A percentile compares a stretch with the other conserved stretches of the same genome.
These are phyloP conservation scores for Prunella strophiata DNA, from an alignment of 2,797 vertebrate genomes.

Conservation along the genomic window DNA sequence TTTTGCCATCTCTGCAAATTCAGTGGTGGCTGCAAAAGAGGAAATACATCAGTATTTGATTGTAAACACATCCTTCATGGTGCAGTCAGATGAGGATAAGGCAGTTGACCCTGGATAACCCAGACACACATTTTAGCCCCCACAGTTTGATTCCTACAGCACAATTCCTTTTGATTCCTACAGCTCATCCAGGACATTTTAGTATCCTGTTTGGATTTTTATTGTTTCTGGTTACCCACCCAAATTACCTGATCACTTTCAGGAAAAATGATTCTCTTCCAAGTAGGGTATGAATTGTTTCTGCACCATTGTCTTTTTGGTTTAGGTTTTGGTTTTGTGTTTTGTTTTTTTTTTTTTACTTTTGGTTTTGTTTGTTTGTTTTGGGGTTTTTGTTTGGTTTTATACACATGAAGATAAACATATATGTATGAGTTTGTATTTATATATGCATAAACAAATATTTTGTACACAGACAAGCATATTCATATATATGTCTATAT, in stretches of 20 bases:
- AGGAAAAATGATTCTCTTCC: neutral
- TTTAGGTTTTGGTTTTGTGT: neutral
- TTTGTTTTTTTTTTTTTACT: neutral
- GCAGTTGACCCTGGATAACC: neutral
- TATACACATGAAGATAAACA: neutral
- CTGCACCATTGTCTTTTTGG: neutral
- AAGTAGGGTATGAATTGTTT: neutral
- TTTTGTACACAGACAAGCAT: neutral
- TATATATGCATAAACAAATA: neutral
- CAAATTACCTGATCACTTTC: neutral
- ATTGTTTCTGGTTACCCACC: neutral
- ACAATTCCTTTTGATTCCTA: neutral
- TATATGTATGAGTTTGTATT: neutral
- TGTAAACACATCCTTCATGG: neutral
- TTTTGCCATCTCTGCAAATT: constrained; percentile 25
- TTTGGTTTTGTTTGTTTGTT: neutral
- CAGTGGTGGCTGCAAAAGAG: neutral
- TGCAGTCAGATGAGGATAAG: neutral
- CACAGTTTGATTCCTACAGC: neutral
- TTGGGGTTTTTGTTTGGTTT: neutral
- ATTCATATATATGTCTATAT: neutral
- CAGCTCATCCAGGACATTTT: neutral
- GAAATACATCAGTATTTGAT: neutral
- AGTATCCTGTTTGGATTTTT: neutral
- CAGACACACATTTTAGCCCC: neutral